phyloP scores from a whole-genome alignment of 2,113 vertebrate genomes.

The Anarhynchus alexandrinus region DNA sequence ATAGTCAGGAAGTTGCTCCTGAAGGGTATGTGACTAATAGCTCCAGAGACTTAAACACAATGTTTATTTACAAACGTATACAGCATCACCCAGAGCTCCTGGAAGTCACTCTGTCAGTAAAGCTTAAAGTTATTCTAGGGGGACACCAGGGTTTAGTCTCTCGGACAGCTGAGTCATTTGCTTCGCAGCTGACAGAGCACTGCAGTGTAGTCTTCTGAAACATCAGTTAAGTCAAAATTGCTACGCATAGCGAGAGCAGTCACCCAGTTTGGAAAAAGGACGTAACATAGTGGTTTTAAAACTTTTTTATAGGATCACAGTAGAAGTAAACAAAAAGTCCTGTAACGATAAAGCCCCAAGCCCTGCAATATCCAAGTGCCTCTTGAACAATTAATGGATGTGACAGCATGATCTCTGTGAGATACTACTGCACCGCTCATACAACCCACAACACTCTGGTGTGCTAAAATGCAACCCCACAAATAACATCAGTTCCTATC shows the following conservation, averaged over 20 bases:
- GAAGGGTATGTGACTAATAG: background rate
- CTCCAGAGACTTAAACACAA: background rate
- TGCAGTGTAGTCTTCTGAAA: background rate
- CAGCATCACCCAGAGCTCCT: background rate
- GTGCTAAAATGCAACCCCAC: background rate
- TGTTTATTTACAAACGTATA: background rate
- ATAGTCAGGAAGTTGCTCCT: background rate
- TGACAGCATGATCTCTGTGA: background rate
- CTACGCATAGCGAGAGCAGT: background rate
- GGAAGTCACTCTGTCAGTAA: background rate
- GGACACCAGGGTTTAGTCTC: background rate
- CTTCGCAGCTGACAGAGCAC: background rate
- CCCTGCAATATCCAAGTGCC: background rate
- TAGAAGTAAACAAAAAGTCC: background rate
- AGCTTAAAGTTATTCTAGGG: background rate
- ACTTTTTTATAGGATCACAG: background rate
- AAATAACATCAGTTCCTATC: background rate
- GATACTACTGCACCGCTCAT: background rate
- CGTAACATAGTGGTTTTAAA: background rate
- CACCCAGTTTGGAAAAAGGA: background rate
- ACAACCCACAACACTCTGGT: background rate
- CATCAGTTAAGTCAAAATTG: background rate
- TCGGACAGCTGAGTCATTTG: slow-evolving; percentile 8
- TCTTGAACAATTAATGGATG: background rate
- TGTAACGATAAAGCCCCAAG: background rate